Evolutionary conservation across 2,113 vertebrate species (phyloP).

Genomic region (Campylomormyrus numenius): DNA sequence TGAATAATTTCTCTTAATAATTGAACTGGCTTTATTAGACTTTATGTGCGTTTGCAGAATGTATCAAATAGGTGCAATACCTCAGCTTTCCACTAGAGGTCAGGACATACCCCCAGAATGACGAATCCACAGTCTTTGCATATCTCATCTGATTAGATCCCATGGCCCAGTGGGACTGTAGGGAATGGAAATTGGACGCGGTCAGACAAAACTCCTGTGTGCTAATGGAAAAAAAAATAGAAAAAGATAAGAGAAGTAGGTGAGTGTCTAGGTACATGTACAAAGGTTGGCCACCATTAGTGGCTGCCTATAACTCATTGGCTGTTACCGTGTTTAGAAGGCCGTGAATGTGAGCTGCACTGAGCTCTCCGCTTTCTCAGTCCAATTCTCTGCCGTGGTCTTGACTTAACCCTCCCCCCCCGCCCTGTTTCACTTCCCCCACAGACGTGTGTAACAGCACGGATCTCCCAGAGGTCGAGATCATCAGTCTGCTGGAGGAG

Average conservation of each 20-base stretch:
- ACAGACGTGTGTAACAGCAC: slow-evolving; percentile 97
- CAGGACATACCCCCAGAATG: slow-evolving; percentile 16
- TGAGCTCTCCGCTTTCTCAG: background rate
- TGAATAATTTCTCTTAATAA: background rate
- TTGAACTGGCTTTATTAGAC: background rate
- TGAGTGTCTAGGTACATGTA: background rate
- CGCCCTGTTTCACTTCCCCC: slow-evolving; percentile 2
- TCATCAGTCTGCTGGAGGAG: slow-evolving; percentile 95
- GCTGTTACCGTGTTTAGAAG: background rate
- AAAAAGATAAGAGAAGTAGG: background rate
- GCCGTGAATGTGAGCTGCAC: background rate
- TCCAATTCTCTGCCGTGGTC: background rate
- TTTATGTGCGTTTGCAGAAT: background rate
- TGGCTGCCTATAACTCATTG: background rate
- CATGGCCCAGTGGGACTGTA: background rate
- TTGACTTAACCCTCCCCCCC: background rate
- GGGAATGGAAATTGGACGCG: background rate
- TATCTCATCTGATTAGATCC: background rate
- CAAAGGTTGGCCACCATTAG: background rate
- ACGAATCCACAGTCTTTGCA: background rate
- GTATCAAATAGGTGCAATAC: slow-evolving; percentile 15
- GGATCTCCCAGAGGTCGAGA: slow-evolving; percentile 96
- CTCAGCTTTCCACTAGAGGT: slow-evolving; percentile 45
- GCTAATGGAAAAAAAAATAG: background rate
- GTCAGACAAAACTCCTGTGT: background rate